Percentiles rank a stretch among this genome's conserved stretches.
phyloP scores from a whole-genome alignment of 2,113 vertebrate species.

The Barnardius zonarius region DNA sequence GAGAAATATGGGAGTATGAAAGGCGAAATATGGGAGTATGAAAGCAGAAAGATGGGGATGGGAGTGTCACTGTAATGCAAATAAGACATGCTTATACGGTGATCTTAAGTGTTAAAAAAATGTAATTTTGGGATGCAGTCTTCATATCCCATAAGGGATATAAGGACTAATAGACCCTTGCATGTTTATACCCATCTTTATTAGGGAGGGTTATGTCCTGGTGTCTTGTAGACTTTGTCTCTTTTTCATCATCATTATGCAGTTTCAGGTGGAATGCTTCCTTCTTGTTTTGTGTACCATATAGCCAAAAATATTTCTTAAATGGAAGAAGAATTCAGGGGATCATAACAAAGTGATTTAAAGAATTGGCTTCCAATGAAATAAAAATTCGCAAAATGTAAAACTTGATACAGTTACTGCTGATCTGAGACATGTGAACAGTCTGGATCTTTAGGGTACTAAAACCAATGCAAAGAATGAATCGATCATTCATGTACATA shows the following conservation, averaged over 20 bases:
- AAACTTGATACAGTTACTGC: background rate
- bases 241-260: background rate
- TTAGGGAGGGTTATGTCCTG: background rate
- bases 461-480: background rate
- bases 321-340: background rate
- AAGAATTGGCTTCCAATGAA: background rate
- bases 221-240: background rate
- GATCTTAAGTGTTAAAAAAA: background rate
- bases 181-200: background rate
- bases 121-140: background rate
- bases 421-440: background rate
- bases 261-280: background rate
- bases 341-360: background rate
- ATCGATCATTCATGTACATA: background rate
- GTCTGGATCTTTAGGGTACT: background rate
- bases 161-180: background rate
- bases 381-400: background rate
- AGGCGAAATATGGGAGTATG: background rate
- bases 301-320: background rate
- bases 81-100: background rate
- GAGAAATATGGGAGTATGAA: background rate
- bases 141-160: background rate
- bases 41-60: background rate
- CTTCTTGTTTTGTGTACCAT: background rate
- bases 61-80: background rate